phyloP scores from a whole-genome alignment of 1,140 invertebrate species.

The Berghia stephanieae region DNA sequence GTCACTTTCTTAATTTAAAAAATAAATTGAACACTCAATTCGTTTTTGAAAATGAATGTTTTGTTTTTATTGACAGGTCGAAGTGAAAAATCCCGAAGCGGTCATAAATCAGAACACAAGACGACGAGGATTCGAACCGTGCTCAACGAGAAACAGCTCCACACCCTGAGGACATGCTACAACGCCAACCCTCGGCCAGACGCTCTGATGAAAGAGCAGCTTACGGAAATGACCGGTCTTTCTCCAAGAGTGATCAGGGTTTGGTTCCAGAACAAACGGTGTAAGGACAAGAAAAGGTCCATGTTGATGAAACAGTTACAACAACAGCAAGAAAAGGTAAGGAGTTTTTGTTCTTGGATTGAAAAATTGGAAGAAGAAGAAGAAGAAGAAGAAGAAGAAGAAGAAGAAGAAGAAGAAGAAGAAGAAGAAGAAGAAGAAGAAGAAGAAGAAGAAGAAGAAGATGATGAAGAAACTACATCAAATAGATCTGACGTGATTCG shows the following conservation, averaged over 20 bases:
- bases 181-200: conserved; percentile 97
- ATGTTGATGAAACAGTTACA: conserved; percentile 97
- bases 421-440: no score
- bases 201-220: conserved; percentile 98
- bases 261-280: conserved; percentile 99
- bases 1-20: no score
- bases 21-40: no score
- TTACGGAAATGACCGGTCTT: conserved; percentile 98
- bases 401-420: no score
- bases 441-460: no score
- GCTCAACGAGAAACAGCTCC: conserved; percentile 97
- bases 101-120: conserved; percentile 72
- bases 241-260: conserved; percentile 95
- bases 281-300: conserved; percentile 98
- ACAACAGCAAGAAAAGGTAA: conserved; percentile 85
- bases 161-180: conserved; percentile 90
- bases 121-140: conserved; percentile 97
- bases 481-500: no score
- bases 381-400: no score
- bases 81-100: conserved; percentile 50
- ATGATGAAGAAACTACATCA: no score
- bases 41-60: no score
- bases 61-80: conserved; percentile 42
- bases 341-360: no score
- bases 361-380: no score